These are phyloP conservation scores for Pollenia angustigena DNA, from an alignment of 2,888 invertebrate species.

Conservation along the genomic window DNA sequence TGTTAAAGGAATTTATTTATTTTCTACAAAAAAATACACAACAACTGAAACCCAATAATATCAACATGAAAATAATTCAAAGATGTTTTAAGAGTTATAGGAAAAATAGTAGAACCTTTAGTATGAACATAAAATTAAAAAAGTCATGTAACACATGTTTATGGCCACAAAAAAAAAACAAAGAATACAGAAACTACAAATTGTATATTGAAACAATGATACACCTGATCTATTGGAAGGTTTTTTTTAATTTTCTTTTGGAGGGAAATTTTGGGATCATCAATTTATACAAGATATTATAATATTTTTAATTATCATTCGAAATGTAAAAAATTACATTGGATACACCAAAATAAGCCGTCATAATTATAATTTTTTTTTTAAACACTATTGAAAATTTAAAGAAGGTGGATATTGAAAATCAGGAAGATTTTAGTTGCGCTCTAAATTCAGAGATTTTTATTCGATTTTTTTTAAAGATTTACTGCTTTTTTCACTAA, in stretches of 20 bases:
- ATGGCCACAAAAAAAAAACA: constrained; percentile 32
- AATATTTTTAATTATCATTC: constrained; percentile 6
- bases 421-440: constrained; percentile 30
- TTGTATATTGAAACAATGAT: constrained; percentile 30
- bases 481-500: too few relatives aligned
- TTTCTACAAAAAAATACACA: constrained; percentile 43
- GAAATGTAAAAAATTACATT: constrained; percentile 16
- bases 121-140: background rate
- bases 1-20: constrained; percentile 68
- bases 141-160: constrained; percentile 66
- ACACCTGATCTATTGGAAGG: constrained; percentile 67
- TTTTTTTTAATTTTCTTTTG: constrained; percentile 30
- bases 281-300: constrained; percentile 28
- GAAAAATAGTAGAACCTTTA: constrained; percentile 29
- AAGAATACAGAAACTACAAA: constrained; percentile 16
- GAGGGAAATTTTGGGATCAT: constrained; percentile 48
- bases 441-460: background rate
- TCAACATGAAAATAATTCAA: constrained; percentile 29
- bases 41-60: constrained; percentile 41
- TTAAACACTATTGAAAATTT: background rate
- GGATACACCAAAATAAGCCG: background rate
- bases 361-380: constrained; percentile 10
- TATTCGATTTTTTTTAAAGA: too few relatives aligned
- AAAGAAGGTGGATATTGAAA: constrained; percentile 29
- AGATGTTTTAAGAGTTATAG: constrained; percentile 46